A percentile compares a stretch with the other conserved stretches of the same genome.
Evolutionary conservation across 2,888 invertebrate species (phyloP).

Genomic region (Oscheius onirici): DNA sequence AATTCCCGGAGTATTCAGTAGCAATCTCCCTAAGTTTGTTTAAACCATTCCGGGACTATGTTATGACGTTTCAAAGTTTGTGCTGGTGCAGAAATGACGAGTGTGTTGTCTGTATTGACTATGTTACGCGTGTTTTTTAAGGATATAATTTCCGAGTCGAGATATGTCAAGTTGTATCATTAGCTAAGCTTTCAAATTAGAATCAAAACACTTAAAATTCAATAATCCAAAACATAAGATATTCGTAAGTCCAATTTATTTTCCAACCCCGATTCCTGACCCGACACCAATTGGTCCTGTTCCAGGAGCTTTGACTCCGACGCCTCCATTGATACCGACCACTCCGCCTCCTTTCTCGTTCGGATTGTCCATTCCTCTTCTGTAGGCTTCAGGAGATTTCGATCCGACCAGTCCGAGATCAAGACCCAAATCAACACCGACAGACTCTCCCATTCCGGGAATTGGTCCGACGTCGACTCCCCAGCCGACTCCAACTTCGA

Average conservation of each 20-base stretch:
- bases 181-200: too few species aligned
- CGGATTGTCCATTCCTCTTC: slow-evolving; percentile 58
- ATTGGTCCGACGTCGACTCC: slow-evolving; percentile 66
- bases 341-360: slow-evolving; percentile 58
- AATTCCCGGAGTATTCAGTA: too few species aligned
- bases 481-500: slow-evolving; percentile 60
- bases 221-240: too few species aligned
- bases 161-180: too few species aligned
- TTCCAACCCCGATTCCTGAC: slow-evolving; percentile 59
- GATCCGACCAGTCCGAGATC: slow-evolving; percentile 61
- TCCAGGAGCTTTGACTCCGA: slow-evolving; percentile 60
- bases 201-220: too few species aligned
- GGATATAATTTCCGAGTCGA: too few species aligned
- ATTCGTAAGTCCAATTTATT: slow-evolving; percentile 2
- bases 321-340: slow-evolving; percentile 58
- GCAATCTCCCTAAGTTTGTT: too few species aligned
- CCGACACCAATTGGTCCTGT: slow-evolving; percentile 59
- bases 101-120: too few species aligned
- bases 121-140: too few species aligned
- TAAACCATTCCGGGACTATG: too few species aligned
- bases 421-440: slow-evolving; percentile 59
- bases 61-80: too few species aligned
- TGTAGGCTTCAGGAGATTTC: slow-evolving; percentile 58
- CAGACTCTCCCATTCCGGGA: slow-evolving; percentile 62
- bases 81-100: too few species aligned